These are phyloP conservation scores for Drosophila subobscura DNA, from an alignment of 1,140 invertebrate species.

Conservation along the genomic window DNA sequence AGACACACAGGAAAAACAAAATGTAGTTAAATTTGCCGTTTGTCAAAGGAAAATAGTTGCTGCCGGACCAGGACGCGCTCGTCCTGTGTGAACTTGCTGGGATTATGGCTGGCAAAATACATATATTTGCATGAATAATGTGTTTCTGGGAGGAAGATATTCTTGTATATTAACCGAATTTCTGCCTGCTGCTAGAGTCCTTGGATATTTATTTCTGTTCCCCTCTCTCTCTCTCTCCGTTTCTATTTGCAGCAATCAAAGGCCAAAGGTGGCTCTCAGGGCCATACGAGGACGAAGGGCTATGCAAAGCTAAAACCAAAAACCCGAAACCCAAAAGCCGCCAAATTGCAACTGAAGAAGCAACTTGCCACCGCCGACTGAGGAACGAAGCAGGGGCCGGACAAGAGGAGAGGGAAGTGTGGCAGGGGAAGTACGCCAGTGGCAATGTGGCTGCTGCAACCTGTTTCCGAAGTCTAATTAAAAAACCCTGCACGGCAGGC, in stretches of 20 bases:
- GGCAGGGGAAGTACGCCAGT: background rate
- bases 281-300: slow-evolving; percentile 24
- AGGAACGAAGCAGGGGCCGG: background rate
- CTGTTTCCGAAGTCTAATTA: slow-evolving; percentile 44
- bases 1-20: slow-evolving; percentile 19
- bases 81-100: slow-evolving; percentile 19
- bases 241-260: slow-evolving; percentile 39
- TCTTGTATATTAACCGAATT: slow-evolving; percentile 39
- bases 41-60: slow-evolving; percentile 57
- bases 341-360: slow-evolving; percentile 48
- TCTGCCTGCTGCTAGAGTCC: slow-evolving; percentile 21
- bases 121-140: slow-evolving; percentile 15
- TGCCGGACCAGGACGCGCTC: background rate
- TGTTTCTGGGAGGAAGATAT: background rate
- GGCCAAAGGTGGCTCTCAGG: slow-evolving; percentile 26
- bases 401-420: background rate
- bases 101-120: slow-evolving; percentile 26
- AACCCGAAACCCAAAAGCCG: slow-evolving; percentile 44
- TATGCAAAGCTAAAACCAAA: slow-evolving; percentile 41
- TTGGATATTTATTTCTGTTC: slow-evolving; percentile 26
- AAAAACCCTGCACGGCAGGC: slow-evolving; percentile 9
- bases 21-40: slow-evolving; percentile 58
- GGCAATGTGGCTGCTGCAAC: slow-evolving; percentile 13
- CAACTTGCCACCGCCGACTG: slow-evolving; percentile 22
- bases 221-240: too few species aligned